Evolutionary conservation across 1,140 invertebrate genomes (phyloP), one percentile per base, ranked within the genome.

Genomic region (Nymphalis io): DNA sequence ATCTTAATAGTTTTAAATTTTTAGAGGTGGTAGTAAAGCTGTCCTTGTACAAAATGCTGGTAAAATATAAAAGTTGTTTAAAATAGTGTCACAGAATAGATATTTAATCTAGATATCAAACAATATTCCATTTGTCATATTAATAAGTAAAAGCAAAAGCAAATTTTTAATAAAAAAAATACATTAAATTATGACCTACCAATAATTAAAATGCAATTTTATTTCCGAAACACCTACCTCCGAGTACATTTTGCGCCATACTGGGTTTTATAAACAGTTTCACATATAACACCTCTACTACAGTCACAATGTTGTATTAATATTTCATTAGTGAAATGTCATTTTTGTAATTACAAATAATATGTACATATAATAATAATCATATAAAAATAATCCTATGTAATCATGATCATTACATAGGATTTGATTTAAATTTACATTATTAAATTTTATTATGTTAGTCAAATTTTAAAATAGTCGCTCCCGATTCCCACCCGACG

Each of bases 11-110:
- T 74, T 60, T 78, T 76, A 73, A 78, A 78, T 78, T 76, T 79
- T 73, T 76, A 78, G 72, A 75, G 68, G 73, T 80, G 74, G 79
- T 84, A 83, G 78, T 74, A 73, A 80, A 83, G 75, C 78, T 81
- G 78, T 84, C 77, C 78, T 85, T 89, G 84, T 89, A 87, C 80
- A 87, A 89, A 87, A 85, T 85, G 77, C 83, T 85, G 79, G 83
- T 83, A 78, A 80, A 91, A 91, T 91, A 91, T 91, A 91, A 91
- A 91, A 91, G 89, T 91, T 91, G 89, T 91, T 90, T 91, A 91
- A 89, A 89, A 84, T 90, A 88, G 80, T 88, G 62, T 84, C 87
- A 85, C 86, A 88, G 82, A 85, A 85, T 90, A 90, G 83, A 87
- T 88, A 87, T 89, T 83, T 88, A 88, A 89, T 89, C 83, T 90